These are phyloP conservation scores for Phenganax stokvisi DNA, from an alignment of 92 coral and sea anemone genomes.

Conservation along the genomic window DNA sequence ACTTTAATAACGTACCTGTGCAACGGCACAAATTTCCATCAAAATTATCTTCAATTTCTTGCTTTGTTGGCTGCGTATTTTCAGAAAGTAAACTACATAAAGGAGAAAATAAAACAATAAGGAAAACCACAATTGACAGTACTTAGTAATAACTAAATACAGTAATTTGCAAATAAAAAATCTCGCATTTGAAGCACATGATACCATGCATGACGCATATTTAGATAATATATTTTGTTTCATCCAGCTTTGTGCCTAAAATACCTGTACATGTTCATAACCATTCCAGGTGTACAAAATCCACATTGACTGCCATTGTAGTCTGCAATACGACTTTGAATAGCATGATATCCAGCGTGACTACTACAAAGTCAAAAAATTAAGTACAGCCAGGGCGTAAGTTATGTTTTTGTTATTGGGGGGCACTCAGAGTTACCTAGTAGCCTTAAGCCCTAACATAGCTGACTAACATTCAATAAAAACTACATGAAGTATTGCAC, in stretches of 20 bases:
- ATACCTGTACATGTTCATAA: constrained; percentile 91
- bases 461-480: too few species aligned
- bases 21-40: constrained; percentile 92
- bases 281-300: constrained; percentile 91
- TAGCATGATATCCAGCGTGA: constrained; percentile 70
- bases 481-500: too few species aligned
- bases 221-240: background rate
- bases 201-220: too few species aligned
- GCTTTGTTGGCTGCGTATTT: constrained; percentile 61
- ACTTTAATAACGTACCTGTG: constrained; percentile 56
- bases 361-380: constrained; percentile 46
- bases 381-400: too few species aligned
- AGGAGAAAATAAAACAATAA: background rate
- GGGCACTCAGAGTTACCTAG: too few species aligned
- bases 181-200: too few species aligned
- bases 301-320: constrained; percentile 98
- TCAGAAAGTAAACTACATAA: constrained; percentile 56
- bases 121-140: background rate
- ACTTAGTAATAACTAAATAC: too few species aligned
- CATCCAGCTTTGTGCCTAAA: background rate
- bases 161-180: too few species aligned
- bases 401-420: too few species aligned
- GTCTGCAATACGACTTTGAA: constrained; percentile 82
- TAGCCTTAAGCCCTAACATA: too few species aligned
- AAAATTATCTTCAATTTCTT: constrained; percentile 76